Conservation (phyloP, 2,888 invertebrate genomes). For the Arctia plantaginis region DNA sequence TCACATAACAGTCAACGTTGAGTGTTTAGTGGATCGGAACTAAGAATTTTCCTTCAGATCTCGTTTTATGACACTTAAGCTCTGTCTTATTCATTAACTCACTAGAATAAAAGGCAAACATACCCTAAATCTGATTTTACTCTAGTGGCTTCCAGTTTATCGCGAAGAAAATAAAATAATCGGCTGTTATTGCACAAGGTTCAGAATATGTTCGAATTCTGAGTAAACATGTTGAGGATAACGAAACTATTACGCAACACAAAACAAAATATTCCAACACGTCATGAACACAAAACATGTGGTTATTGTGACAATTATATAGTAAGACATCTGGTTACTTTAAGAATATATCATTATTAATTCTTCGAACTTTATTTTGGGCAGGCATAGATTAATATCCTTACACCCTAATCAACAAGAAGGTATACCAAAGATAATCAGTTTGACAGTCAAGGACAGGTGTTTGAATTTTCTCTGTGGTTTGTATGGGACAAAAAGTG, state of each 20-base stretch:
- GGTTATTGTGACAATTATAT: not conserved
- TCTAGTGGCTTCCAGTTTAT: not conserved
- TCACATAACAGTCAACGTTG: too few species aligned
- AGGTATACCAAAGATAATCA: too few species aligned
- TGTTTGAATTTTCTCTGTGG: too few species aligned
- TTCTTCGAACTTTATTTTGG: not conserved
- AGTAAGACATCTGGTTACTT: not conserved
- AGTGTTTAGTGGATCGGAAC: too few species aligned
- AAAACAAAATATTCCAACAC: not conserved
- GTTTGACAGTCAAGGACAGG: too few species aligned
- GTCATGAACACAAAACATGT: not conserved
- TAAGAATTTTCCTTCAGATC: too few species aligned
- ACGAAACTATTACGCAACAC: not conserved
- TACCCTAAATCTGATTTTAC: not conserved
- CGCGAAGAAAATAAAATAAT: not conserved
- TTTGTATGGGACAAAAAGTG: too few species aligned
- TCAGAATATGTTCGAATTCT: not conserved
- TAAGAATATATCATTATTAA: not conserved
- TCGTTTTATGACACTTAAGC: too few species aligned
- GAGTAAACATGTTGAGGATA: not conserved
- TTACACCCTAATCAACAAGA: too few species aligned
- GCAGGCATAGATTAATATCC: too few species aligned
- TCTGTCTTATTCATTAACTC: too few species aligned
- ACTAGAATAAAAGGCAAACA: too few species aligned
- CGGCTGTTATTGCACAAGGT: not conserved